A percentile compares a stretch with the other conserved stretches of the same genome.
Evolutionary conservation across 1,140 invertebrate species (phyloP).

Genomic region (Heliconius himera): DNA sequence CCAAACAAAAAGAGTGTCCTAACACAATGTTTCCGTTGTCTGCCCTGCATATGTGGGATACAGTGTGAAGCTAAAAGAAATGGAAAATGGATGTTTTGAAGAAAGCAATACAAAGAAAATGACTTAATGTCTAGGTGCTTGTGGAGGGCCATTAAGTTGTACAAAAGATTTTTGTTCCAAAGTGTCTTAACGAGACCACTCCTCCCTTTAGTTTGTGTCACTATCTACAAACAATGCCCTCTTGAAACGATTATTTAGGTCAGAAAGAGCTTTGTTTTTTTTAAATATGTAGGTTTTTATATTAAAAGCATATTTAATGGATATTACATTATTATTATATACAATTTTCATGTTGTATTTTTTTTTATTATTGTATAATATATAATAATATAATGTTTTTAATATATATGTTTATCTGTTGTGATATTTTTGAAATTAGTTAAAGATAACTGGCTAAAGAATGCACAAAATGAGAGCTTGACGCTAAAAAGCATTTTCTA

Average conservation of each 20-base stretch:
- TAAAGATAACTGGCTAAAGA: too few species aligned
- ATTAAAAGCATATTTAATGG: background rate
- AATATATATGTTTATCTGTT: too few species aligned
- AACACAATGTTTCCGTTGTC: background rate
- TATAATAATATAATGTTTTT: too few species aligned
- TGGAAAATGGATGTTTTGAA: too few species aligned
- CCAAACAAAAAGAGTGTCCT: too few species aligned
- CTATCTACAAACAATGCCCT: background rate
- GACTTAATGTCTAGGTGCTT: slow-evolving; percentile 2
- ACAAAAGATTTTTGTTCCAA: background rate
- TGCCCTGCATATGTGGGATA: too few species aligned
- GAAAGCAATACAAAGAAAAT: background rate
- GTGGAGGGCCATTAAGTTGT: background rate
- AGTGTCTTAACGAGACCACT: background rate
- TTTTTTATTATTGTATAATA: too few species aligned
- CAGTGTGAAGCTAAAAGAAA: background rate
- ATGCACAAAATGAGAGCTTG: too few species aligned
- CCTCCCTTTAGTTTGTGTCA: background rate
- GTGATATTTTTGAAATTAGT: too few species aligned
- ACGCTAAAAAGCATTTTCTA: too few species aligned
- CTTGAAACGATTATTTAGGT: background rate
- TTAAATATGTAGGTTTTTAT: background rate
- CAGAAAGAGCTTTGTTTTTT: background rate
- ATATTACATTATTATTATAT: too few species aligned
- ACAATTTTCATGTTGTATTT: too few species aligned